phyloP scores from a whole-genome alignment of 2,888 invertebrate genomes.

The Diaprepes abbreviatus region DNA sequence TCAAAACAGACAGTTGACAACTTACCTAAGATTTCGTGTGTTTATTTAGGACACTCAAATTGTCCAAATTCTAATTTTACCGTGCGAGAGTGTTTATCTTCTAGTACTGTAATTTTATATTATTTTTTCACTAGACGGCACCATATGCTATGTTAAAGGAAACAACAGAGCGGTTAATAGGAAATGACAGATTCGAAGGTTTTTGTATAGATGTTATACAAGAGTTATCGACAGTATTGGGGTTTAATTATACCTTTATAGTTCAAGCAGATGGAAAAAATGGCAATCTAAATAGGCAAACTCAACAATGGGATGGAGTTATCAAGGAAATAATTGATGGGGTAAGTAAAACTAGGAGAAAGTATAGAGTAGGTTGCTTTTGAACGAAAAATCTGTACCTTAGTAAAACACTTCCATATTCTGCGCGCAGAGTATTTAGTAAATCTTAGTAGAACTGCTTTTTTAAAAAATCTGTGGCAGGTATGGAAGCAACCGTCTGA shows the following conservation, averaged over 20 bases:
- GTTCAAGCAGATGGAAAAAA: slow-evolving; percentile 83
- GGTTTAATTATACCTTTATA: slow-evolving; percentile 87
- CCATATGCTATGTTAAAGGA: slow-evolving; percentile 92
- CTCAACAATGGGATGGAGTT: slow-evolving; percentile 82
- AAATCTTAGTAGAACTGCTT: too few species aligned
- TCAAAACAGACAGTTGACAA: too few species aligned
- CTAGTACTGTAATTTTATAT: not conserved
- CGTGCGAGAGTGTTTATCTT: too few species aligned
- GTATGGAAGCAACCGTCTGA: too few species aligned
- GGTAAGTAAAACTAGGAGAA: slow-evolving; percentile 73
- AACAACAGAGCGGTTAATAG: slow-evolving; percentile 74
- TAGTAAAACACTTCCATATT: too few species aligned
- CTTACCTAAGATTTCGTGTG: too few species aligned
- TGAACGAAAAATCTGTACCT: too few species aligned
- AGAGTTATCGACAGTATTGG: slow-evolving; percentile 81
- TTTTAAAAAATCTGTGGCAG: too few species aligned
- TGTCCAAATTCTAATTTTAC: too few species aligned
- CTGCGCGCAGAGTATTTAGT: too few species aligned
- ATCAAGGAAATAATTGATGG: slow-evolving; percentile 78
- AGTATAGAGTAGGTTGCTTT: too few species aligned
- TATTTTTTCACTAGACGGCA: slow-evolving; percentile 71
- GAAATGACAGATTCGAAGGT: slow-evolving; percentile 89
- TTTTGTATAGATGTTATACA: slow-evolving; percentile 90
- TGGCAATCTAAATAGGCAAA: slow-evolving; percentile 75
- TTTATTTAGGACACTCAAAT: too few species aligned